Conservation (phyloP, 1,140 invertebrate species). For the Trinorchestia longiramus region DNA sequence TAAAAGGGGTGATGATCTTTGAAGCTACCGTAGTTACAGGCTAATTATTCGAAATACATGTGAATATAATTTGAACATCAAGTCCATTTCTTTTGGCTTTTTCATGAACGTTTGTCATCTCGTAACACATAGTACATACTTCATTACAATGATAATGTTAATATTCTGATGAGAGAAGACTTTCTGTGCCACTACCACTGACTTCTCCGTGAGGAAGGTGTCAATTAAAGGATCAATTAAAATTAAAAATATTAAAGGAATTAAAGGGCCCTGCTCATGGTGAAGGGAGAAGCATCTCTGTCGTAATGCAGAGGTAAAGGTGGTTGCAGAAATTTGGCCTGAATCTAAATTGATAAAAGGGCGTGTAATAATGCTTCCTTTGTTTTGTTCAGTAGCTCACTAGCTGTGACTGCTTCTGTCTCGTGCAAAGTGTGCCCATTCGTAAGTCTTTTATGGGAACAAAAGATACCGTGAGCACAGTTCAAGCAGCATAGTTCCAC, state of each 20-base stretch:
- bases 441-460: background rate
- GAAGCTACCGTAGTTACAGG: no score
- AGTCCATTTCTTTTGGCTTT: background rate
- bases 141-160: no score
- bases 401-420: background rate
- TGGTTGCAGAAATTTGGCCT: background rate
- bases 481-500: background rate
- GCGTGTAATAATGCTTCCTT: background rate
- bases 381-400: background rate
- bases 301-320: background rate
- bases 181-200: background rate
- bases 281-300: background rate
- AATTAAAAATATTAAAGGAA: no score
- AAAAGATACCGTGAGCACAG: background rate
- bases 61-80: background rate
- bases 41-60: no score
- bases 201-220: background rate
- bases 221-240: background rate
- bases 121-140: no score
- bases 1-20: no score
- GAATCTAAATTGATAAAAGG: background rate
- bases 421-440: background rate
- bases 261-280: background rate
- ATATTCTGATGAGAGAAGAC: no score
- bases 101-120: background rate